phyloP scores from a whole-genome alignment of 2,888 invertebrate species.

The Microctonus aethiopoides region DNA sequence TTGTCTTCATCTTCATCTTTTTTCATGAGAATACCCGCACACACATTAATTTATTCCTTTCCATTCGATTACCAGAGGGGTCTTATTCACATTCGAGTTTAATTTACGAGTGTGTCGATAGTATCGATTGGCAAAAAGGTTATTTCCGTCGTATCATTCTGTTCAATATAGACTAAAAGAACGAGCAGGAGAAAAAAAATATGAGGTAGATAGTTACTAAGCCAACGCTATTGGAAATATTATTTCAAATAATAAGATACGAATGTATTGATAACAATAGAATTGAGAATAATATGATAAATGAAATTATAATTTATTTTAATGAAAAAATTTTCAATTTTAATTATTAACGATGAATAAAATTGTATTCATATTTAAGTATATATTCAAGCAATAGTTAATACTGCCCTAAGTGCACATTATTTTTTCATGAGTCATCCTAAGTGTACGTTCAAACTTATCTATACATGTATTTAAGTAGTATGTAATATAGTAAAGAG shows the following conservation, averaged over 20 bases:
- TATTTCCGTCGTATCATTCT: background rate
- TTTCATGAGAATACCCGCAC: background rate
- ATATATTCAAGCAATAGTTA: background rate
- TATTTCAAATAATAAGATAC: background rate
- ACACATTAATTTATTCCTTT: conserved; percentile 27
- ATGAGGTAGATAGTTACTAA: conserved; percentile 5
- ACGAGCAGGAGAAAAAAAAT: background rate
- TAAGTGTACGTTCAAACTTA: background rate
- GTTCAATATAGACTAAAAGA: background rate
- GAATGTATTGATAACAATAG: background rate
- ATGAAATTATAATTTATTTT: background rate
- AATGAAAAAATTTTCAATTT: too few relatives aligned
- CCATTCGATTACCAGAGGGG: conserved; percentile 8
- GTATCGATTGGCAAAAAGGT: conserved; percentile 13
- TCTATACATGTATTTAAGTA: conserved; percentile 1
- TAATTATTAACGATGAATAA: background rate
- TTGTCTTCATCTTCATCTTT: background rate
- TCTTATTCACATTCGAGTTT: conserved; percentile 14
- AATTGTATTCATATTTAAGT: too few relatives aligned
- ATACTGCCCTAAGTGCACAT: background rate
- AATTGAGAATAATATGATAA: background rate
- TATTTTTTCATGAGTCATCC: conserved; percentile 19
- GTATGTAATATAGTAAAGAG: conserved; percentile 35
- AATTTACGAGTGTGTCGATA: conserved; percentile 21
- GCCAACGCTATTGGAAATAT: background rate